A percentile compares a stretch with the other conserved stretches of the same genome.
Conservation (phyloP, 2,113 vertebrate species). For the Hippopotamus amphibius region DNA sequence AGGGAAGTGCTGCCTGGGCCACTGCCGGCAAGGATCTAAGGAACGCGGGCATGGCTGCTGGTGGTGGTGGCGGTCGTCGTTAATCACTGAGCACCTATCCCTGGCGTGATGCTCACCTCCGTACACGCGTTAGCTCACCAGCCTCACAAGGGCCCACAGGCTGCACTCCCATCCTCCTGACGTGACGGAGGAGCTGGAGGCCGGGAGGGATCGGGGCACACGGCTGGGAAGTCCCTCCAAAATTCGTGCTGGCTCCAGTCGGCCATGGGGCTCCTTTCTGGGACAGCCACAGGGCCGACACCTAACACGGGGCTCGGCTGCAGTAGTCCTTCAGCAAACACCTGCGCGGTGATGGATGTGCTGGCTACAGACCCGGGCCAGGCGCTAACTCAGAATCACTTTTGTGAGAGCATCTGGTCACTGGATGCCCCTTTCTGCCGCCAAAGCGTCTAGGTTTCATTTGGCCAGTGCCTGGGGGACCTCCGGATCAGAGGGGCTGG, state of each 20-base stretch:
- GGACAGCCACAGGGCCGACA: fast-evolving
- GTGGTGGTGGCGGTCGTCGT: fast-evolving
- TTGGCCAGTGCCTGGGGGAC: neutral
- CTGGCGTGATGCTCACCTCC: neutral
- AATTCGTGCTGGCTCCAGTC: fast-evolving
- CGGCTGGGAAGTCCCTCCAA: fast-evolving
- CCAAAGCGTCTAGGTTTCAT: neutral
- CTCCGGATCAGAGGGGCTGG: neutral
- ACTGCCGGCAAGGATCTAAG: neutral
- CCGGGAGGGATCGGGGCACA: fast-evolving
- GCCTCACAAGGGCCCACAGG: neutral
- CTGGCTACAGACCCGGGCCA: fast-evolving
- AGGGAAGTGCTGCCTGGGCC: neutral
- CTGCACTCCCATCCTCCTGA: neutral
- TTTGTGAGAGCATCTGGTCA: neutral
- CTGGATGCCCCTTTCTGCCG: too few species aligned
- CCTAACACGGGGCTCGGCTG: fast-evolving
- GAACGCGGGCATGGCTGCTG: neutral
- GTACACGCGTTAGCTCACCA: fast-evolving
- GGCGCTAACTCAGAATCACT: fast-evolving
- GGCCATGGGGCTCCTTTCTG: fast-evolving
- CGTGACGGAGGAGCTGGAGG: fast-evolving
- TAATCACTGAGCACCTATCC: neutral
- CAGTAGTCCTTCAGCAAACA: fast-evolving
- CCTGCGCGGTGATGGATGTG: fast-evolving